Conservation (phyloP, 2,888 invertebrate species). For the Drosophila pseudotakahashii region DNA sequence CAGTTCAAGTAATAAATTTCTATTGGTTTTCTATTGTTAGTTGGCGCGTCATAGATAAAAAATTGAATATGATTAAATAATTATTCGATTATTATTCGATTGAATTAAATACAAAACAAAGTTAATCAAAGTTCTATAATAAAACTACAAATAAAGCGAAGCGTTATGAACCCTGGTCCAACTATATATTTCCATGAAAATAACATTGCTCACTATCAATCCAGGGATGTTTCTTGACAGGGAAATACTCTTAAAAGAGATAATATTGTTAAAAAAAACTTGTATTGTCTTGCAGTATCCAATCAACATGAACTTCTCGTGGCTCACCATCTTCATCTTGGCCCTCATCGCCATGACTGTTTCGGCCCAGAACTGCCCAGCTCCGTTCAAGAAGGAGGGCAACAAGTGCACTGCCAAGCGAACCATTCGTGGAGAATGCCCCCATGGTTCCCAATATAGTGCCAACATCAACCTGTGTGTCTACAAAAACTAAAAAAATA, state of each 20-base stretch:
- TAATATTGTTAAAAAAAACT: not conserved
- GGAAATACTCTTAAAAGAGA: not conserved
- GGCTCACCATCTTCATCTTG: slow-evolving; percentile 72
- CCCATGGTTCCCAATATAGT: slow-evolving; percentile 70
- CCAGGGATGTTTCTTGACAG: no score
- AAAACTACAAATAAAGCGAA: no score
- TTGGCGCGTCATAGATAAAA: no score
- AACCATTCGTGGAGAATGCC: slow-evolving; percentile 81
- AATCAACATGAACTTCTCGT: slow-evolving; percentile 76
- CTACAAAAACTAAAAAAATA: slow-evolving; percentile 31
- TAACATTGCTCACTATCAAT: not conserved
- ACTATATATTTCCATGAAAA: not conserved
- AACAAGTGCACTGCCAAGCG: slow-evolving; percentile 68
- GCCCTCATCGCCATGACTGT: slow-evolving; percentile 70
- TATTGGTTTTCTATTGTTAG: no score
- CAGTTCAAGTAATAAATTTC: no score
- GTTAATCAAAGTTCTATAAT: not conserved
- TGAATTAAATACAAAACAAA: not conserved
- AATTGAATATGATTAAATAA: no score
- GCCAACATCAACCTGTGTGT: slow-evolving; percentile 79
- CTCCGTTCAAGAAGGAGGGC: slow-evolving; percentile 55
- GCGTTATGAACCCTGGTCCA: no score
- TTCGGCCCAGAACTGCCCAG: slow-evolving; percentile 68
- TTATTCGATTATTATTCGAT: no score
- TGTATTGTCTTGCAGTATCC: not conserved